Evolutionary conservation across 2,113 vertebrate species (phyloP), one percentile per base, ranked within the genome.

Genomic region (Asarcornis scutulata): DNA sequence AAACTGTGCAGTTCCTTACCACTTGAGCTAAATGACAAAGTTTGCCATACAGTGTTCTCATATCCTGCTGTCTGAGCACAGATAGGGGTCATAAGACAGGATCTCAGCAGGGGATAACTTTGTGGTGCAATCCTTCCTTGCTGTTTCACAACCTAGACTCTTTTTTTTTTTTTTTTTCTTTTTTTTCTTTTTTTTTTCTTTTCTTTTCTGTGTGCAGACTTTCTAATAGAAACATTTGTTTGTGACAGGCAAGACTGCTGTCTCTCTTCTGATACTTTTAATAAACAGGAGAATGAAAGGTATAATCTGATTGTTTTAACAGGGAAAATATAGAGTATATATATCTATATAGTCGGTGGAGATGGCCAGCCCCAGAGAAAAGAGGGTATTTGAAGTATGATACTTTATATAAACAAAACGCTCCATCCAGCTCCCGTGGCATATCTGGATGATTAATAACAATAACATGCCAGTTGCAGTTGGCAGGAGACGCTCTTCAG

Each of bases 41-140:
- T 10, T 77, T 13, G 21, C 23, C 1, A 0, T 53, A 34, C 31
- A 31, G 7, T 0, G 0, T 63, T 68, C 32, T 52, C 11, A 1
- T 74, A 59, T 46, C 27, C 18, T 1, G 0, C 44, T 64, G 69
- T 40, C 48, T 78, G 55, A 73, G 60, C 1, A 4, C 66, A n/a
- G 42, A 7, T 32, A 32, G 63, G 23, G 34, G 40, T 38, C 32
- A 1, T 16, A 62, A 74, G 56, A 63, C 7, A 3, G 20, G 22
- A 50, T 72, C 48, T 67, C 40, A 55, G 80, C 62, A 80, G 66
- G 31, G 38, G 48, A 40, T 91, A 48, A 59, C 48, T 63, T 85
- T 73, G 25, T 4, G 2, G 38, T 42, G 22, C 1, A 9, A 48
- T 78, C 55, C 42, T 32, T 78, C 31, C 64, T 67, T 85, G 53